Evolutionary conservation across 1,140 invertebrate genomes (phyloP).

Genomic region (Myzus persicae): DNA sequence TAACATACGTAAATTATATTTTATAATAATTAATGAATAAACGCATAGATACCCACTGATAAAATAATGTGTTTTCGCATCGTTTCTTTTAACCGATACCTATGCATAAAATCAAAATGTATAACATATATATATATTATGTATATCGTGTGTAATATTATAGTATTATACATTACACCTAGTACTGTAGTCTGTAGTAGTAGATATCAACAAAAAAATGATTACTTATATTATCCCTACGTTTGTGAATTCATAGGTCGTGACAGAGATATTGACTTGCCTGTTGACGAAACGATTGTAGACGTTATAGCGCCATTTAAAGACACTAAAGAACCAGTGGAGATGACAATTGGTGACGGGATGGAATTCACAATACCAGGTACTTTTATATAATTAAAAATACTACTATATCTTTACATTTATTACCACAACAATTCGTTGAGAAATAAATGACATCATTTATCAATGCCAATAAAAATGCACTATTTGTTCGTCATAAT

Average conservation of each 20-base stretch:
- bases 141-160: neutral
- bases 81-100: neutral
- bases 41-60: neutral
- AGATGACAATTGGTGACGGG: conserved; percentile 88
- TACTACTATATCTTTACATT: neutral
- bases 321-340: conserved; percentile 86
- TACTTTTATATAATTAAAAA: conserved; percentile 65
- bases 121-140: too few relatives aligned
- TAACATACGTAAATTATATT: neutral
- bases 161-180: too few relatives aligned
- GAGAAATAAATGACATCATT: neutral
- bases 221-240: neutral
- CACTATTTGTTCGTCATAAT: neutral
- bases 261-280: conserved; percentile 47
- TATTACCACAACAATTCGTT: neutral
- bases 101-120: too few relatives aligned
- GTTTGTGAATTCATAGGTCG: conserved; percentile 2
- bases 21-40: neutral
- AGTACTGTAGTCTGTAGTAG: neutral
- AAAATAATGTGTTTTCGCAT: neutral
- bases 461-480: neutral
- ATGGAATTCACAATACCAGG: conserved; percentile 92
- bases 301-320: conserved; percentile 81
- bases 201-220: neutral
- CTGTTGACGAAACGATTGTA: conserved; percentile 76